phyloP scores from a whole-genome alignment of 2,113 vertebrate genomes.

The Axis porcinus region DNA sequence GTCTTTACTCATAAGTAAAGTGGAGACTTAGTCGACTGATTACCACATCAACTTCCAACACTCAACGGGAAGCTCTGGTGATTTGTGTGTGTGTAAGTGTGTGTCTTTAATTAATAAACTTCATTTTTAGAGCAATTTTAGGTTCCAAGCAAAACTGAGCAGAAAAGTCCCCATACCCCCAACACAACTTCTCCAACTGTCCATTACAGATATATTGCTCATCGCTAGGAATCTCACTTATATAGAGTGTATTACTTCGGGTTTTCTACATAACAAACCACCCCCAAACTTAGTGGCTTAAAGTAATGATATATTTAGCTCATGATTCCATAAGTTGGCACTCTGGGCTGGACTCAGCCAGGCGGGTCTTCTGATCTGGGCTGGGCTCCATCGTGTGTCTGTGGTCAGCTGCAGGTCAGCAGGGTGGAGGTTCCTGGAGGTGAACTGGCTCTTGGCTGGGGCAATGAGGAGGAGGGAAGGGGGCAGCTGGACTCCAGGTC shows the following conservation, averaged over 20 bases:
- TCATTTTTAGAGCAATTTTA: neutral
- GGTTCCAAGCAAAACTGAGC: neutral
- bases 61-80: neutral
- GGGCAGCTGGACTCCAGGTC: too few species aligned
- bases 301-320: neutral
- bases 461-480: neutral
- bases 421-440: neutral
- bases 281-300: neutral
- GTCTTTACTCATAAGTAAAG: neutral
- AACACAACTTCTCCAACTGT: too few species aligned
- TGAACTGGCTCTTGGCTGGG: neutral
- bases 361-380: neutral
- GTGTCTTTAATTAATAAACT: neutral
- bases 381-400: neutral
- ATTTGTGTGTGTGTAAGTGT: neutral
- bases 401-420: neutral
- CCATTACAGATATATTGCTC: neutral
- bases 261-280: neutral
- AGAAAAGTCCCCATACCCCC: neutral
- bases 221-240: fast-evolving
- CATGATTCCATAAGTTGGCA: fast-evolving
- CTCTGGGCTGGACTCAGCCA: neutral
- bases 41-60: neutral
- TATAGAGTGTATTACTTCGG: neutral
- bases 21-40: neutral